A percentile compares a stretch with the other conserved stretches of the same genome.
Conservation (phyloP, 1,140 invertebrate species). For the Trachymyrmex septentrionalis region DNA sequence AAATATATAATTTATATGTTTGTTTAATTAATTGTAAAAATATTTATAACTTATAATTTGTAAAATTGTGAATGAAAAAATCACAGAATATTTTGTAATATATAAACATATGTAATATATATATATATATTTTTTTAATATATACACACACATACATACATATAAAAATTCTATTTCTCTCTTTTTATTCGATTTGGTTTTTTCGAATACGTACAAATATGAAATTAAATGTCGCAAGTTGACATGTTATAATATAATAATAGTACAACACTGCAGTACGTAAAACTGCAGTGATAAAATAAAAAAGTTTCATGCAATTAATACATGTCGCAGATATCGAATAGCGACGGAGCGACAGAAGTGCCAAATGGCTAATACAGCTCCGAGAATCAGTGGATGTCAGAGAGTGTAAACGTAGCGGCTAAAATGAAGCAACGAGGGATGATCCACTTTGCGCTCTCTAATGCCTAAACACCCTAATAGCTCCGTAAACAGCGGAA, state of each 20-base stretch:
- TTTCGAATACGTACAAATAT: background rate
- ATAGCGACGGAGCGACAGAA: constrained; percentile 52
- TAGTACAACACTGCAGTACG: too few species aligned
- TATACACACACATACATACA: too few species aligned
- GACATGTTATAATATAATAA: too few species aligned
- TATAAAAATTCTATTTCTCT: too few species aligned
- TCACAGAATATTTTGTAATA: too few species aligned
- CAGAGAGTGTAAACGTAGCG: constrained; percentile 56
- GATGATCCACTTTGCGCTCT: constrained; percentile 55
- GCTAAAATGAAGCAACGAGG: constrained; percentile 49
- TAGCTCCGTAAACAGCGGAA: constrained; percentile 85
- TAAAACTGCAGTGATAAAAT: background rate
- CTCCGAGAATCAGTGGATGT: constrained; percentile 38
- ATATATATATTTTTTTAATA: too few species aligned
- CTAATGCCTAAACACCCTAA: constrained; percentile 84
- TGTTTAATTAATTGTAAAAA: background rate
- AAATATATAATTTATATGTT: background rate
- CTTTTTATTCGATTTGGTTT: too few species aligned
- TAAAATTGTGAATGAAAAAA: too few species aligned
- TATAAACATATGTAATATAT: too few species aligned
- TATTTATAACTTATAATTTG: too few species aligned
- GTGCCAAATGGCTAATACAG: constrained; percentile 71
- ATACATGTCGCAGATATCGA: constrained; percentile 30
- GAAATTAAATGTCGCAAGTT: constrained; percentile 4
- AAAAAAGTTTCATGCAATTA: background rate